Conservation (phyloP, 2,888 invertebrate species). For the Synanthedon myopaeformis region DNA sequence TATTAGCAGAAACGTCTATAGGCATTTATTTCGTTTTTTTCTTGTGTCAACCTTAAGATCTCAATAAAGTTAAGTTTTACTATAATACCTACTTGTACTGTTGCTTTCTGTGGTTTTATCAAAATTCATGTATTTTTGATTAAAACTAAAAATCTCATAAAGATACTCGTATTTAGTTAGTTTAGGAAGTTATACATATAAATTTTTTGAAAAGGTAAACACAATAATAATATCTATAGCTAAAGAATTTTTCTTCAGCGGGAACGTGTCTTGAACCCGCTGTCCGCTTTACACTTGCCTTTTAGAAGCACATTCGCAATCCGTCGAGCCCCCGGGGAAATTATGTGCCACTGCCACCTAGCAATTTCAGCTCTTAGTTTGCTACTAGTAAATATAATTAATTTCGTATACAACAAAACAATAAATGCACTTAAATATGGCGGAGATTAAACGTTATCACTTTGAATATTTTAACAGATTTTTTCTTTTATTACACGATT, state of each 20-base stretch:
- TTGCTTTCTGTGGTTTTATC: no score
- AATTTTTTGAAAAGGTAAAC: not conserved
- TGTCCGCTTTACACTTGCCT: slow-evolving; percentile 9
- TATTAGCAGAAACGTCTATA: no score
- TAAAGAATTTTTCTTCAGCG: no score
- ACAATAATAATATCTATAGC: not conserved
- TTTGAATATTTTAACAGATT: slow-evolving; percentile 10
- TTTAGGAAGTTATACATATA: not conserved
- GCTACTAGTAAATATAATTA: slow-evolving; percentile 45
- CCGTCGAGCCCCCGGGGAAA: slow-evolving; percentile 41
- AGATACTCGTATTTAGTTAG: not conserved
- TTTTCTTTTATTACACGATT: slow-evolving; percentile 4
- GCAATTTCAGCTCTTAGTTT: slow-evolving; percentile 27
- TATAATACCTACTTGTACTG: no score
- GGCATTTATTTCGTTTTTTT: not conserved
- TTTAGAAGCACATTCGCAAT: slow-evolving; percentile 8
- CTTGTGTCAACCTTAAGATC: not conserved
- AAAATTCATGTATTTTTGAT: no score
- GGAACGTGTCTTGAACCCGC: slow-evolving; percentile 5
- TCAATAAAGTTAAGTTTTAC: not conserved
- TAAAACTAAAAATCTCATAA: no score
- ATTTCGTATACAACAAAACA: slow-evolving; percentile 30
- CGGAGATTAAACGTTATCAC: no score
- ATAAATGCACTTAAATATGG: slow-evolving; percentile 12
- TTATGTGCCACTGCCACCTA: slow-evolving; percentile 41